Conservation (phyloP, 1,140 invertebrate species). For the Meloidogyne floridensis region DNA sequence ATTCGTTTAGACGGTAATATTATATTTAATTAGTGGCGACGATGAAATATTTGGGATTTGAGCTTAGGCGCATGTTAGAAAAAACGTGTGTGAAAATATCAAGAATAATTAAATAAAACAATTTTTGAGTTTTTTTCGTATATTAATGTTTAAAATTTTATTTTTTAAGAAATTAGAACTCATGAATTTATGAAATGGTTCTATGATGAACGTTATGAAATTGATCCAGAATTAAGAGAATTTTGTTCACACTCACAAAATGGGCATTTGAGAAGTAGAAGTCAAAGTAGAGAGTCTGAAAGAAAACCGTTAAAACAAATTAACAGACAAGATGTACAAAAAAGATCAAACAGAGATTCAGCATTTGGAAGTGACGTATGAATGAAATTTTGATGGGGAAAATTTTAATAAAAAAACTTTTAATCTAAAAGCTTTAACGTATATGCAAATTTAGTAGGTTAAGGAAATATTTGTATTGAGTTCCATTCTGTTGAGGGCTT, state of each 20-base stretch:
- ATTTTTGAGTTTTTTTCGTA: neutral
- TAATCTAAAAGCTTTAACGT: too few relatives aligned
- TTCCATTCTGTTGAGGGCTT: too few relatives aligned
- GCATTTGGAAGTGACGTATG: conserved; percentile 24
- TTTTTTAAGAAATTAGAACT: conserved; percentile 14
- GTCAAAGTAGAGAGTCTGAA: neutral
- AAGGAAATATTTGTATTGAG: neutral
- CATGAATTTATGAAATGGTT: conserved; percentile 23
- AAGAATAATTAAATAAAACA: neutral
- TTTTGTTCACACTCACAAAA: conserved; percentile 13
- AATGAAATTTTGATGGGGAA: neutral
- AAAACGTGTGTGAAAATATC: too few relatives aligned
- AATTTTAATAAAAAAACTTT: too few relatives aligned
- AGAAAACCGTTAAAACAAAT: neutral
- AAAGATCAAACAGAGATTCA: conserved; percentile 26
- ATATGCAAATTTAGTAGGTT: too few relatives aligned
- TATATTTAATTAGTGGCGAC: neutral
- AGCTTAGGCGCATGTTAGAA: too few relatives aligned
- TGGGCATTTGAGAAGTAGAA: conserved; percentile 8
- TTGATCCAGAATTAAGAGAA: conserved; percentile 28
- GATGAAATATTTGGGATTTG: too few relatives aligned
- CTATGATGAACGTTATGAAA: neutral
- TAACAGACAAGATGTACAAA: neutral
- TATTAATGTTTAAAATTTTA: neutral
- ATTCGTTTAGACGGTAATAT: conserved; percentile 18